Percentiles rank a stretch among this genome's conserved stretches.
Conservation (phyloP, 2,797 vertebrate genomes). For the Anguilla anguilla region DNA sequence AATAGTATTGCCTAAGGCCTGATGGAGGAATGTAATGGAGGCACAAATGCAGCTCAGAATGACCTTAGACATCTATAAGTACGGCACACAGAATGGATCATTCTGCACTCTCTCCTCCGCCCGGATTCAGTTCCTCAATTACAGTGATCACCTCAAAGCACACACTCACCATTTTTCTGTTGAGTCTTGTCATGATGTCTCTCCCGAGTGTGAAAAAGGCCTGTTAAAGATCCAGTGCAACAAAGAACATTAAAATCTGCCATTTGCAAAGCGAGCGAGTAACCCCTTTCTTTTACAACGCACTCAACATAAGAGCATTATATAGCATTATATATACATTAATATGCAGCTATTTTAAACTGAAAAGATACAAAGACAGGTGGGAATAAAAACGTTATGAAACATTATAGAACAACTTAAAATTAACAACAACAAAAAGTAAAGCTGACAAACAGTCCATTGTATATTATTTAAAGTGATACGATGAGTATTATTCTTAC, state of each 20-base stretch:
- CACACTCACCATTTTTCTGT: constrained; percentile 93
- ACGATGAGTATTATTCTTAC: constrained; percentile 65
- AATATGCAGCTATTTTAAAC: background rate
- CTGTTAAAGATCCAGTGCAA: constrained; percentile 62
- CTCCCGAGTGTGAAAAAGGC: constrained; percentile 95
- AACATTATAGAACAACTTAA: background rate
- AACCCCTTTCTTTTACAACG: background rate
- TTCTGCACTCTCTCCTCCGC: background rate
- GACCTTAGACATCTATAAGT: background rate
- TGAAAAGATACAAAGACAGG: background rate
- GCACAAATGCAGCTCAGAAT: background rate
- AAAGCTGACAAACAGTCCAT: background rate
- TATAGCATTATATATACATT: background rate
- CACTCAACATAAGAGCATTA: background rate
- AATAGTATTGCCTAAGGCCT: background rate
- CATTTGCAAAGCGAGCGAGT: background rate
- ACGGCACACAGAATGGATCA: background rate
- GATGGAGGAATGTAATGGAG: background rate
- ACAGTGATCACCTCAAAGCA: background rate
- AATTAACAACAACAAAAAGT: background rate
- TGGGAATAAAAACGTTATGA: background rate
- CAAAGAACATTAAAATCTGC: background rate
- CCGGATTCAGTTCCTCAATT: background rate
- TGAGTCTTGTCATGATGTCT: constrained; percentile 97
- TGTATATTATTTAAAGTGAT: background rate